A percentile compares a stretch with the other conserved stretches of the same genome.
Evolutionary conservation across 2,797 vertebrate genomes (phyloP).

Genomic region (Phalloptychus januarius): DNA sequence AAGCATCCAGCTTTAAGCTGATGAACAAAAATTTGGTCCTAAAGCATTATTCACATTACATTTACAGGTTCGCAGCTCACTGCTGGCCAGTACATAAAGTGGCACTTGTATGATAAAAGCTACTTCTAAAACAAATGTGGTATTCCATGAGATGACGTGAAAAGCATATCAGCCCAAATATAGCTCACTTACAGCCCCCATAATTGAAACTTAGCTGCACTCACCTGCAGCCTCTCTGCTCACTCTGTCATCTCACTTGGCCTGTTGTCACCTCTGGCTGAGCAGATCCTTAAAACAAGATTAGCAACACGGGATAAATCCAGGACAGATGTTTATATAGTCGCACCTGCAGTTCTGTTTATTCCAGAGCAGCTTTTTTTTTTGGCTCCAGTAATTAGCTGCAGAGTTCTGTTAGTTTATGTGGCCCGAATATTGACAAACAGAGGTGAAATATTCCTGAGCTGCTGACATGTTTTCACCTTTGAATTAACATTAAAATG

Average conservation of each 20-base stretch:
- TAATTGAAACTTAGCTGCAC: constrained; percentile 42
- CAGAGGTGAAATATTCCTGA: not conserved
- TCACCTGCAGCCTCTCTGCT: constrained; percentile 41
- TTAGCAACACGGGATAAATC: not conserved
- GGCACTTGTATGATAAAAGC: constrained; percentile 50
- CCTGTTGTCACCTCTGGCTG: constrained; percentile 4
- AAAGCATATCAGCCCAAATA: constrained; percentile 60
- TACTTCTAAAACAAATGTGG: constrained; percentile 36
- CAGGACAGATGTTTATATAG: not conserved
- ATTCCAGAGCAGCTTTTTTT: not conserved
- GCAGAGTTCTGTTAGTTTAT: not conserved
- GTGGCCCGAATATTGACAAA: not conserved
- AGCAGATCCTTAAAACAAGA: constrained; percentile 4
- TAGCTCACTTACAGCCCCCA: constrained; percentile 41
- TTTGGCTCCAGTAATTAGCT: not conserved
- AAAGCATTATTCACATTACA: constrained; percentile 19
- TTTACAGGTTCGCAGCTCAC: constrained; percentile 25
- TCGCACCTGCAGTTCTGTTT: not conserved
- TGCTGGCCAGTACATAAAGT: constrained; percentile 44
- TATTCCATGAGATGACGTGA: constrained; percentile 49
- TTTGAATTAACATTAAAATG: not conserved
- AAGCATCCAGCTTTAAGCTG: constrained; percentile 11
- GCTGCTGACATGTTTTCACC: not conserved
- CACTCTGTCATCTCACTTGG: constrained; percentile 14
- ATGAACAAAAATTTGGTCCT: constrained; percentile 19